These are phyloP conservation scores for Pygoscelis adeliae DNA, from an alignment of 2,113 vertebrate genomes.

Conservation along the genomic window DNA sequence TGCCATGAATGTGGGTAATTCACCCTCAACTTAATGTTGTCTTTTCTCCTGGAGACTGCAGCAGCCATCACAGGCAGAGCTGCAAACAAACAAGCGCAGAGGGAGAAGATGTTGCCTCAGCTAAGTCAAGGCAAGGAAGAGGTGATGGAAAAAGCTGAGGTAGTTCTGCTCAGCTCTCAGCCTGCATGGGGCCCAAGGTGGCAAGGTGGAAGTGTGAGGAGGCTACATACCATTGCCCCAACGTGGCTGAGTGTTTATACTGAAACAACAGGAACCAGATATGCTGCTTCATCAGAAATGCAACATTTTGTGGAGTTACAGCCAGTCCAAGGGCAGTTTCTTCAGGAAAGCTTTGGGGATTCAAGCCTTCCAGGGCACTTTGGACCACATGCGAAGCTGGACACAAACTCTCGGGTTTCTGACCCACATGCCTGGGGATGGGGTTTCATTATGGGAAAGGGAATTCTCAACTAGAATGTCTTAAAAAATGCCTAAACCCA, in stretches of 20 bases:
- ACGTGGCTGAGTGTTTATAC: background rate
- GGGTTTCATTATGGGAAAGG: background rate
- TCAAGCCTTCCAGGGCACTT: background rate
- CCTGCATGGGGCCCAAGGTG: background rate
- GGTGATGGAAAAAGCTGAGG: accelerated
- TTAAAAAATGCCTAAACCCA: background rate
- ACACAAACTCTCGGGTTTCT: background rate
- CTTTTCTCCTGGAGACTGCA: background rate
- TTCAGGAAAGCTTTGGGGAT: background rate
- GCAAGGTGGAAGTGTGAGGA: background rate
- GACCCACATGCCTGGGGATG: accelerated
- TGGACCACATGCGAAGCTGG: background rate
- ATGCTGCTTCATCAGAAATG: background rate
- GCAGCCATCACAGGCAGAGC: background rate
- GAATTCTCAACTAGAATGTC: background rate
- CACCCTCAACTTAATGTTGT: background rate
- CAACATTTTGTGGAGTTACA: background rate
- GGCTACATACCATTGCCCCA: background rate
- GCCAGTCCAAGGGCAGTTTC: background rate
- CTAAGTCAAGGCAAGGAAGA: background rate
- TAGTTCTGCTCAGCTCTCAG: background rate
- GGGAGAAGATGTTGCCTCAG: background rate
- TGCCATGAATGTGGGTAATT: background rate
- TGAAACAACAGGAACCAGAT: background rate
- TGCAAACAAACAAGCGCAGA: background rate